Conservation (phyloP, 2,113 vertebrate genomes). For the Lasiurus borealis region DNA sequence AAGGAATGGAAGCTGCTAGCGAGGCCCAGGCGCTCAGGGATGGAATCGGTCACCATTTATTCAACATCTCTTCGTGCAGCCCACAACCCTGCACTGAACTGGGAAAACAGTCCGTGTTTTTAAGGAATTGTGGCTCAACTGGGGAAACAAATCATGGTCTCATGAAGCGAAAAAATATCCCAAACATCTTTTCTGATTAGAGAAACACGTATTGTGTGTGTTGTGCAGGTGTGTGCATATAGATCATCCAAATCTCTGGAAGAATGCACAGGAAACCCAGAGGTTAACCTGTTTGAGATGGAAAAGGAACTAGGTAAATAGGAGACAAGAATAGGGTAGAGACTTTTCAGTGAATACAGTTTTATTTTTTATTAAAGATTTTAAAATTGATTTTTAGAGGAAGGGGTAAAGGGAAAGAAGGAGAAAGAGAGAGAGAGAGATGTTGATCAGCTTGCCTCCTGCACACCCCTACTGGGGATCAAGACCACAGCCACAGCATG, state of each 20-base stretch:
- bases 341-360: not conserved
- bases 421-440: too few species aligned
- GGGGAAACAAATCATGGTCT: constrained; percentile 8
- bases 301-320: not conserved
- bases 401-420: too few species aligned
- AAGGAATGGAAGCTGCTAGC: not conserved
- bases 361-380: not conserved
- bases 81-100: not conserved
- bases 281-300: not conserved
- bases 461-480: too few species aligned
- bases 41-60: not conserved
- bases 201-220: not conserved
- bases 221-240: not conserved
- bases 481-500: too few species aligned
- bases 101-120: not conserved
- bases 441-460: too few species aligned
- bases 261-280: not conserved
- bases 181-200: not conserved
- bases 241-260: not conserved
- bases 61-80: not conserved
- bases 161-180: not conserved
- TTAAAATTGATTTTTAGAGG: too few species aligned
- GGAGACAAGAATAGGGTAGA: not conserved
- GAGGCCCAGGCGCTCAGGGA: not conserved
- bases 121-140: not conserved